These are phyloP conservation scores for Phalloptychus januarius DNA, from an alignment of 2,797 vertebrate genomes.

Conservation along the genomic window DNA sequence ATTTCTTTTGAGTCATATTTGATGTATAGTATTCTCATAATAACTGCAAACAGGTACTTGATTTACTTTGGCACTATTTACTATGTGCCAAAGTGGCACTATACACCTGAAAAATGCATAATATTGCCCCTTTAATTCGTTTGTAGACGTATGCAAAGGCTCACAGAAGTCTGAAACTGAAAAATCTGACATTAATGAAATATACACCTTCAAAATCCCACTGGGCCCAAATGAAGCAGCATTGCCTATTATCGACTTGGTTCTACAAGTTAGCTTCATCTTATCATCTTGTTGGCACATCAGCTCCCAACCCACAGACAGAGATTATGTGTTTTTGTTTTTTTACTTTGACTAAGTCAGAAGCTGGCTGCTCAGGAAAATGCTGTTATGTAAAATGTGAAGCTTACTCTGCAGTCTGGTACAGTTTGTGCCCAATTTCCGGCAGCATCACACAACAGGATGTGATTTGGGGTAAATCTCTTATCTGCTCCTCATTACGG, in stretches of 20 bases:
- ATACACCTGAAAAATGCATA: too few species aligned
- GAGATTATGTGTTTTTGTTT: conserved; percentile 39
- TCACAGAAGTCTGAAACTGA: not conserved
- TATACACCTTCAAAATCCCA: not conserved
- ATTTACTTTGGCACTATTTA: too few species aligned
- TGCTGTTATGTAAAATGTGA: conserved; percentile 62
- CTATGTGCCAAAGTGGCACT: too few species aligned
- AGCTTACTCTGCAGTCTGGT: conserved; percentile 42
- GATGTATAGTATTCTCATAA: too few species aligned
- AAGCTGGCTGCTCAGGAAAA: conserved; percentile 41
- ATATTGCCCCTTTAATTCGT: not conserved
- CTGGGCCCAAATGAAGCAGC: not conserved
- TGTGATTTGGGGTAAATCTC: conserved; percentile 3
- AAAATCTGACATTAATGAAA: not conserved
- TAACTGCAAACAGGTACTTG: too few species aligned
- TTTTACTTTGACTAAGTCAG: conserved; percentile 16
- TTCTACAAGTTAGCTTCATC: conserved; percentile 37
- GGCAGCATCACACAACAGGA: conserved; percentile 3
- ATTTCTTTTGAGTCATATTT: too few species aligned
- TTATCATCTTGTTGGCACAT: conserved; percentile 30
- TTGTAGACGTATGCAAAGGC: not conserved
- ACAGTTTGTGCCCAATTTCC: conserved; percentile 44
- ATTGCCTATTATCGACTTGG: not conserved
- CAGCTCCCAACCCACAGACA: conserved; percentile 21
- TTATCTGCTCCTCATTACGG: not conserved